These are phyloP conservation scores for Ellobium chinense DNA, from an alignment of 2,888 invertebrate species.

Conservation along the genomic window DNA sequence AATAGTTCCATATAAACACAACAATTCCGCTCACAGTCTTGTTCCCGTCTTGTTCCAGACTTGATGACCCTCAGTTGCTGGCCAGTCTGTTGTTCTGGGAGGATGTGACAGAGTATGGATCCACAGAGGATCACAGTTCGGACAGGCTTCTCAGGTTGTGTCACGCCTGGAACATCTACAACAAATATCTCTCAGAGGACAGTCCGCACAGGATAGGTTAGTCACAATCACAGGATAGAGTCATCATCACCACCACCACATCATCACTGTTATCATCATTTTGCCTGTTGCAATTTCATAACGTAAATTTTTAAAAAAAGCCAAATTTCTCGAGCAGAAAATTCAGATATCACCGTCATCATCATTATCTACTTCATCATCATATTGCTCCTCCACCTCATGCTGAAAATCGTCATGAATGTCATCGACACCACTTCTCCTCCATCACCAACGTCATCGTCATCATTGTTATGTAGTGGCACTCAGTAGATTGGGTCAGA, in stretches of 20 bases:
- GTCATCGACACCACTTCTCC: no score
- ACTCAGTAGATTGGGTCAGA: no score
- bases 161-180: slow-evolving; percentile 77
- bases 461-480: no score
- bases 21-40: no score
- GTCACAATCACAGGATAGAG: no score
- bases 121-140: slow-evolving; percentile 72
- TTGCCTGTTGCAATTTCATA: background rate
- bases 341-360: no score
- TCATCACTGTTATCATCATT: no score
- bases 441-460: no score
- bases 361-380: background rate
- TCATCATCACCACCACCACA: background rate
- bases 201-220: slow-evolving; percentile 70
- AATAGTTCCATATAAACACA: no score
- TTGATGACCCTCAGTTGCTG: slow-evolving; percentile 60
- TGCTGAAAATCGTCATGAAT: no score
- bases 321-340: no score
- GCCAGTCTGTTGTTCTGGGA: slow-evolving; percentile 76
- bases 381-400: background rate
- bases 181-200: slow-evolving; percentile 70
- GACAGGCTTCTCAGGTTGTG: slow-evolving; percentile 75
- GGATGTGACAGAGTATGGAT: slow-evolving; percentile 77
- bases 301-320: no score
- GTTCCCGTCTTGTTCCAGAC: slow-evolving; percentile 58